Evolutionary conservation across 2,797 vertebrate genomes (phyloP).

Genomic region (Neomorphus geoffroyi): DNA sequence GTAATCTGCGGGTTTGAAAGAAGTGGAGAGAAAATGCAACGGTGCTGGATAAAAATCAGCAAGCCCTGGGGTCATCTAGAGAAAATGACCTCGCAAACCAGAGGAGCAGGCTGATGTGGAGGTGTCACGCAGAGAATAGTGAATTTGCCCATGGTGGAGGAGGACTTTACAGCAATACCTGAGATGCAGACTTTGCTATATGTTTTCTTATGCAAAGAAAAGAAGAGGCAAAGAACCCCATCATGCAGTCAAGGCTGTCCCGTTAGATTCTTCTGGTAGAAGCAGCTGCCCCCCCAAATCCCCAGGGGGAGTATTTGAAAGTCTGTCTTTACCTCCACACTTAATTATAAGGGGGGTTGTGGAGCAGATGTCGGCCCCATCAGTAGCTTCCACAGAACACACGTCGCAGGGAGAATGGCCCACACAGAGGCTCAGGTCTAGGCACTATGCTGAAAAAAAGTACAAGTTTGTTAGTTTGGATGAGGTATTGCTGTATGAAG

Average conservation of each 20-base stretch:
- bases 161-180: neutral
- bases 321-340: neutral
- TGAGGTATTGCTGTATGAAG: neutral
- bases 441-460: fast-evolving
- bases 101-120: neutral
- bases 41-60: neutral
- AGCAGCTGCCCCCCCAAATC: neutral
- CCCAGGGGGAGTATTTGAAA: neutral
- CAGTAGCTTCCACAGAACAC: neutral
- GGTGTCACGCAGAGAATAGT: fast-evolving
- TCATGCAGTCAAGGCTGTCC: neutral
- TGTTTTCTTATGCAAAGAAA: neutral
- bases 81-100: neutral
- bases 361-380: neutral
- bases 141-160: neutral
- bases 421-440: neutral
- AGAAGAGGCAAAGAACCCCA: neutral
- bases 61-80: neutral
- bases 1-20: neutral
- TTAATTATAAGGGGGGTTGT: neutral
- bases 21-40: neutral
- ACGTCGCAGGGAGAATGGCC: neutral
- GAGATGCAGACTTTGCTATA: neutral
- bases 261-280: neutral
- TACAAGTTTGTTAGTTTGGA: neutral